phyloP scores from a whole-genome alignment of 2,797 vertebrate genomes.

The Melanitta fusca region DNA sequence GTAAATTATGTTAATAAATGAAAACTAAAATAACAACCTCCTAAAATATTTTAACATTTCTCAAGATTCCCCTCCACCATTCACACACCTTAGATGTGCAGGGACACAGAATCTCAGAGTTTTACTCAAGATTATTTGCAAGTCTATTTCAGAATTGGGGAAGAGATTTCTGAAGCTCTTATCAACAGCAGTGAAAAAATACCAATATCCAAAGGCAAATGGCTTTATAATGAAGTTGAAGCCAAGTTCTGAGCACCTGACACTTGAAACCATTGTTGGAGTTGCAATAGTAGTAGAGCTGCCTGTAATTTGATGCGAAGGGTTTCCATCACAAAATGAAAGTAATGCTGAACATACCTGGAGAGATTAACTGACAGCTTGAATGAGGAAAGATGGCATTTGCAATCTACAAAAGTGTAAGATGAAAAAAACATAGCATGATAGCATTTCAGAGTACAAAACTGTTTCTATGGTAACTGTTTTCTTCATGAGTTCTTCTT shows the following conservation, averaged over 20 bases:
- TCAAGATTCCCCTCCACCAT: background rate
- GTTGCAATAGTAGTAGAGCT: background rate
- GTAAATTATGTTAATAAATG: background rate
- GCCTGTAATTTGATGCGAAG: background rate
- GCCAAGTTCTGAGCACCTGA: background rate
- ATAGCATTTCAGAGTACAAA: constrained; percentile 38
- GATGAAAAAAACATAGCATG: constrained; percentile 12
- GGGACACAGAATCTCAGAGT: background rate
- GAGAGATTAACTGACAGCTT: constrained; percentile 44
- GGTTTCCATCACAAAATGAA: constrained; percentile 24
- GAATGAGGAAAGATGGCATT: constrained; percentile 34
- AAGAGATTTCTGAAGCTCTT: background rate
- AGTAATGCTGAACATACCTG: constrained; percentile 15
- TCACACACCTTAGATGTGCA: background rate
- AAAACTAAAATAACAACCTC: background rate
- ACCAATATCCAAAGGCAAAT: background rate
- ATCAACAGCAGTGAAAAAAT: background rate
- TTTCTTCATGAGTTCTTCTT: background rate
- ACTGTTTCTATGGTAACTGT: constrained; percentile 51
- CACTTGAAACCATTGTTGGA: background rate
- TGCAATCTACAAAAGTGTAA: constrained; percentile 24
- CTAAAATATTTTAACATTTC: background rate
- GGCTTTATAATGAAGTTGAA: background rate
- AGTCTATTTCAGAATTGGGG: background rate
- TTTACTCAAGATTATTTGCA: background rate